Conservation (phyloP, 2,113 vertebrate species). For the Uropsilus gracilis region DNA sequence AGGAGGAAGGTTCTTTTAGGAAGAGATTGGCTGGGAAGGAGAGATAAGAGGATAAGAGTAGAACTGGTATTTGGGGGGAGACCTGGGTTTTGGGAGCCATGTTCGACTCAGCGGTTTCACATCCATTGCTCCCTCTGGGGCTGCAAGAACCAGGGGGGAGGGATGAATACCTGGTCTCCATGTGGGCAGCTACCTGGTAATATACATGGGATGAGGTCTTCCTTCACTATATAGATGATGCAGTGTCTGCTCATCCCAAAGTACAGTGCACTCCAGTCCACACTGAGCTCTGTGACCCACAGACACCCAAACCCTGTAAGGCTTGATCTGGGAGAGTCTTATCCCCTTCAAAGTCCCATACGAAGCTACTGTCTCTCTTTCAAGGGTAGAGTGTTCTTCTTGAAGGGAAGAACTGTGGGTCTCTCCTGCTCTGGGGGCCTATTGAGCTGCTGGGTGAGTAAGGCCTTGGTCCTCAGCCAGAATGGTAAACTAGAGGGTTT, state of each 20-base stretch:
- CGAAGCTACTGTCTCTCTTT: neutral
- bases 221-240: neutral
- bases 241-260: neutral
- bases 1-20: neutral
- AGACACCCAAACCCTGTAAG: neutral
- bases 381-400: rapidly evolving
- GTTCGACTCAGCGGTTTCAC: neutral
- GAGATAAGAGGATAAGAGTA: too few relatives aligned
- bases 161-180: neutral
- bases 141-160: neutral
- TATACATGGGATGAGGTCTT: rapidly evolving
- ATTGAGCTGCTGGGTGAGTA: rapidly evolving
- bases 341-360: neutral
- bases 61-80: neutral
- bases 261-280: too few relatives aligned
- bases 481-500: rapidly evolving
- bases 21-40: neutral
- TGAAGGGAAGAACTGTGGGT: neutral
- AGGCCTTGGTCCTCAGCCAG: neutral
- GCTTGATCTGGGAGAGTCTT: neutral
- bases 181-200: rapidly evolving
- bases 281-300: neutral
- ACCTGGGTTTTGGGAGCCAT: rapidly evolving
- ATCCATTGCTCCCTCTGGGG: neutral
- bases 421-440: neutral